A percentile compares a stretch with the other conserved stretches of the same genome.
phyloP scores from a whole-genome alignment of 2,113 vertebrate species.

The Canis aureus region DNA sequence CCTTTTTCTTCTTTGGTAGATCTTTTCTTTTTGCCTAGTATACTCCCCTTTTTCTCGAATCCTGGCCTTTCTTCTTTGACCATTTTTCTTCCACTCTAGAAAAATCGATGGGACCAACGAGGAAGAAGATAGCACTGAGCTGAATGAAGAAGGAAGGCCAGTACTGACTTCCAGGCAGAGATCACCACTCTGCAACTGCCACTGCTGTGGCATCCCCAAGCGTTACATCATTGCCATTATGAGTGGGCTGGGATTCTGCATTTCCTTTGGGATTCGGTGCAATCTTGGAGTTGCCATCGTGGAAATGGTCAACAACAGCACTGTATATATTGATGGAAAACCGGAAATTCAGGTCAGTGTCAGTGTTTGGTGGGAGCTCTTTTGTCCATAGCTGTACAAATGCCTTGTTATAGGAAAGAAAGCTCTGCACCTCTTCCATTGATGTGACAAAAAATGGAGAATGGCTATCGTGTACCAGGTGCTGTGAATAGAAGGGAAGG shows the following conservation, averaged over 20 bases:
- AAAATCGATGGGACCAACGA: slow-evolving; percentile 93
- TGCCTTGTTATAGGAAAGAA: background rate
- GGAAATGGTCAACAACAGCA: slow-evolving; percentile 99
- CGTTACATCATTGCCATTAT: slow-evolving; percentile 98
- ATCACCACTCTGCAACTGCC: slow-evolving; percentile 88
- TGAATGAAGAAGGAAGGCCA: slow-evolving; percentile 94
- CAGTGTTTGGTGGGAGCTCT: background rate
- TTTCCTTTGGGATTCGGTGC: slow-evolving; percentile 98
- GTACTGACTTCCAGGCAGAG: slow-evolving; percentile 78
- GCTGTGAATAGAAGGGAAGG: background rate
- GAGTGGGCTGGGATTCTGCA: slow-evolving; percentile 98
- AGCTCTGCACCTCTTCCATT: background rate
- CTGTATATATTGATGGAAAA: slow-evolving; percentile 95
- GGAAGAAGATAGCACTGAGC: slow-evolving; percentile 92
- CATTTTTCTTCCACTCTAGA: slow-evolving; percentile 83
- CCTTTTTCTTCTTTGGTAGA: background rate
- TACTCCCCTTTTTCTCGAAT: background rate
- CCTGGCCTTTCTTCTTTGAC: slow-evolving; percentile 20
- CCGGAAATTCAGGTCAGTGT: slow-evolving; percentile 92
- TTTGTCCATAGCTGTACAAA: background rate
- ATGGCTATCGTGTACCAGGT: background rate
- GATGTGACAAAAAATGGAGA: background rate
- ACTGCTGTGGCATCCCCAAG: slow-evolving; percentile 95
- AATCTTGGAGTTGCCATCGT: slow-evolving; percentile 99
- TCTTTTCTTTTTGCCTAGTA: background rate